Conservation (phyloP, 1,140 invertebrate species). For the Drosophila murphyi region DNA sequence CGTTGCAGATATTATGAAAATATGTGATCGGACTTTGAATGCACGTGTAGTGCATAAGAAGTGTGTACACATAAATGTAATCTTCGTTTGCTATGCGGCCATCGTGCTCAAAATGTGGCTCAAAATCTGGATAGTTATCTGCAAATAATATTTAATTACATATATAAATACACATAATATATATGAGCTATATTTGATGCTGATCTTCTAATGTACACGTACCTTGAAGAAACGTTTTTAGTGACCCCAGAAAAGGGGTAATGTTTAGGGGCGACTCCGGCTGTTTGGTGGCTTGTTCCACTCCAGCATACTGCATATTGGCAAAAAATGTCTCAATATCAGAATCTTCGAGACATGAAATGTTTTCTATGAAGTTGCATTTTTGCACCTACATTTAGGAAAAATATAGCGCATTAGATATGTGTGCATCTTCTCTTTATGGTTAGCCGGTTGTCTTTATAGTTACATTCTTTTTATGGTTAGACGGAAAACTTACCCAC, state of each 20-base stretch:
- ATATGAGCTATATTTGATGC: background rate
- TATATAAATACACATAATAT: background rate
- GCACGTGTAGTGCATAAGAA: conserved; percentile 75
- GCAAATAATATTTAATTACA: background rate
- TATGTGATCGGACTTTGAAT: conserved; percentile 55
- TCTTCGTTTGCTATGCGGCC: conserved; percentile 46
- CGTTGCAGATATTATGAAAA: conserved; percentile 71
- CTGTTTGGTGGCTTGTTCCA: conserved; percentile 17
- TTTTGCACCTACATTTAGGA: conserved; percentile 45
- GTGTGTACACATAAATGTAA: conserved; percentile 67
- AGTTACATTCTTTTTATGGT: background rate
- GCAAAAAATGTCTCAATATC: conserved; percentile 69
- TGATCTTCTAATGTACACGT: background rate
- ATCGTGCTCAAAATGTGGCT: conserved; percentile 22
- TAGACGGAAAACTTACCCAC: conserved; percentile 62
- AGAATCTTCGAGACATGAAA: conserved; percentile 54
- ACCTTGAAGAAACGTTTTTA: conserved; percentile 44
- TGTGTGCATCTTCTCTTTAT: background rate
- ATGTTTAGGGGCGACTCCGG: conserved; percentile 16
- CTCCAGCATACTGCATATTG: conserved; percentile 30
- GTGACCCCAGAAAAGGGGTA: background rate
- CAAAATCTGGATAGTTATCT: conserved; percentile 72
- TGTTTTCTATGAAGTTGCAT: conserved; percentile 48
- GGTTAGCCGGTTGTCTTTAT: background rate
- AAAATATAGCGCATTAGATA: background rate